Evolutionary conservation across 2,888 invertebrate species (phyloP), one percentile per base, ranked within the genome.

Genomic region (Julus scanicus): DNA sequence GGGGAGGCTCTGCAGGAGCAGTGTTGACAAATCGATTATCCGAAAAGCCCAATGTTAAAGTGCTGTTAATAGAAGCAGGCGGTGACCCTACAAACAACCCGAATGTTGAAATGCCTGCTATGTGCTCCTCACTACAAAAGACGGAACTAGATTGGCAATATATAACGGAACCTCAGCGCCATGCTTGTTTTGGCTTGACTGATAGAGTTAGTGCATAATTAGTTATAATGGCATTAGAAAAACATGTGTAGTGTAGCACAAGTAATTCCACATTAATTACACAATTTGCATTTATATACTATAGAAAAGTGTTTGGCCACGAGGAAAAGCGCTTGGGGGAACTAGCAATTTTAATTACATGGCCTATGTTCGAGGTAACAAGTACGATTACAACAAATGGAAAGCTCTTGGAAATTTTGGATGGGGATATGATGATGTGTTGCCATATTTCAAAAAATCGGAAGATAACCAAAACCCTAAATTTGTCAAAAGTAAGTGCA

Each of bases 1-100:
- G 97, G 0, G 96, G 95, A 0, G 97, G 97, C 15, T 97, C 97
- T 0, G 97, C 97, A 91, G 96, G 96, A 29, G 95, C 97, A 0
- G 97, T 97, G 13, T 94, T 97, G n/a, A 97, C 97, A 0, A 97
- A 96, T 92, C 94, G 97, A 63, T 92, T 97, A 5, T 90, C 90
- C 0, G 91, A 91, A 88, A 90, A 90, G 88, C 90, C 90, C 0
- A 49, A 88, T 17, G 88, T 89, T 48, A 90, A 88, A 53, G 90
- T 91, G 13, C 87, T 91, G 48, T 89, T 91, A 4, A n/a, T 91
- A 17, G 91, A 91, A 88, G 91, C 91, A 2, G 91, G 91, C 6
- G 90, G 90, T 9, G 89, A 90, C 0, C 44, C 29, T 3, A 90
- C 89, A 83, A 2, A 4, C 15, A 53, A 15, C 13, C 4, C 4